Evolutionary conservation across 2,888 invertebrate species (phyloP).

Genomic region (Thyatira batis): DNA sequence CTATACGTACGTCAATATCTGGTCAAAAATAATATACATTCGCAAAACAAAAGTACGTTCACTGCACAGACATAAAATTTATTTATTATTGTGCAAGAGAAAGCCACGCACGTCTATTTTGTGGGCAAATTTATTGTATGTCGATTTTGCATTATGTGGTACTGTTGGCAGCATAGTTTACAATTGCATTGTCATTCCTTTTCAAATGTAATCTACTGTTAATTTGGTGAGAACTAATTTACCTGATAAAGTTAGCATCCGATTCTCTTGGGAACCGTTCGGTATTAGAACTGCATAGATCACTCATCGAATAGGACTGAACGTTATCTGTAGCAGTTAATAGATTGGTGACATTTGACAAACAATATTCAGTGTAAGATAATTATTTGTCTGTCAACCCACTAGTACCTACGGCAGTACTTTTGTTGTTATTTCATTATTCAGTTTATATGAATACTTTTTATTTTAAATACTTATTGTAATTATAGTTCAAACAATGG

Average conservation of each 20-base stretch:
- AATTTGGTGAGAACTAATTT: neutral
- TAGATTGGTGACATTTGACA: neutral
- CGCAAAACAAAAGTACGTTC: neutral
- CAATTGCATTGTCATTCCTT: constrained; percentile 7
- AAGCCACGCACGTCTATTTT: constrained; percentile 73
- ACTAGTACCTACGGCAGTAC: too few relatives aligned
- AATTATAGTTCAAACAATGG: neutral
- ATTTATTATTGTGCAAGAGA: constrained; percentile 68
- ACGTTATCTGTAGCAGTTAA: neutral
- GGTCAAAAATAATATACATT: neutral
- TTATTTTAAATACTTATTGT: neutral
- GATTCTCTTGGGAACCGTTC: neutral
- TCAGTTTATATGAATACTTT: too few relatives aligned
- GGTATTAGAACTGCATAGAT: neutral
- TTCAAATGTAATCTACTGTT: neutral
- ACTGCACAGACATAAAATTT: constrained; percentile 60
- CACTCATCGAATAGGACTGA: neutral
- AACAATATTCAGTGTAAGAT: too few relatives aligned
- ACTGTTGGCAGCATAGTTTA: constrained; percentile 46
- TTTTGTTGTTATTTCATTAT: too few relatives aligned
- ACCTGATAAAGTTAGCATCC: neutral
- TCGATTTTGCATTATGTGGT: constrained; percentile 65
- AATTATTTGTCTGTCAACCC: too few relatives aligned
- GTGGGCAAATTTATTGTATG: constrained; percentile 70
- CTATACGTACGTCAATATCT: neutral